Evolutionary conservation across 2,888 invertebrate genomes (phyloP), one percentile per base, ranked within the genome.

Genomic region (Mactromeris polynyma): DNA sequence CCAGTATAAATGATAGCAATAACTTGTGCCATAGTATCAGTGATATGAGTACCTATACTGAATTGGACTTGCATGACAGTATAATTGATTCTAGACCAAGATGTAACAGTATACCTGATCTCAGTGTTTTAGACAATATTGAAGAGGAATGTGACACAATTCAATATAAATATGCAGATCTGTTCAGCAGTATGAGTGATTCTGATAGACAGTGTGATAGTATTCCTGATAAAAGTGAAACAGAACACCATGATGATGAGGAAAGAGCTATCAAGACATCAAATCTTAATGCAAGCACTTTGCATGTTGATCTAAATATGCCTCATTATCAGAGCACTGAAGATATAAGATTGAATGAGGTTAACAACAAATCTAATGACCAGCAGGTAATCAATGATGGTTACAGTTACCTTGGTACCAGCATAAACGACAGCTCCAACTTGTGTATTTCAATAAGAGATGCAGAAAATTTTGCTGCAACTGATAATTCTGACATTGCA

Each of bases 1-100:
- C 54, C 36, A 83, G 83, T 77, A 83, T 87, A 31, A 83, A 83
- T 83, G 87, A 87, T 42, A 87, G 87, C 42, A 82, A 77, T 33
- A 31, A 26, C 36, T 33, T 78, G 26, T 88, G 88, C 69, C 85
- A 85, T 38, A 81, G 81, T 77, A 85, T 88, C 11, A 80, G 81
- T 73, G 81, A 88, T 33, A 80, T 85, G 31, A 85, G 73, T 83
- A 73, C 42, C n/a, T 64, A 42, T 21, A 26, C 64, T 1, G 38
- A 26, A n/a, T 46, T 31, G 21, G 36, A n/a, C 38, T 1, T 64
- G 64, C 38, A 73, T 17, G 54, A 11, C 73, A 84, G 78, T 19
- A 84, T 78, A 78, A 84, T 36, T 78, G 84, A 78, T 78, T 78
- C 84, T 2, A 38, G 11, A 79, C 58, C 19, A 17, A 40, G 21